A percentile compares a stretch with the other conserved stretches of the same genome.
phyloP scores from a whole-genome alignment of 2,113 vertebrate species.

The Upupa epops region DNA sequence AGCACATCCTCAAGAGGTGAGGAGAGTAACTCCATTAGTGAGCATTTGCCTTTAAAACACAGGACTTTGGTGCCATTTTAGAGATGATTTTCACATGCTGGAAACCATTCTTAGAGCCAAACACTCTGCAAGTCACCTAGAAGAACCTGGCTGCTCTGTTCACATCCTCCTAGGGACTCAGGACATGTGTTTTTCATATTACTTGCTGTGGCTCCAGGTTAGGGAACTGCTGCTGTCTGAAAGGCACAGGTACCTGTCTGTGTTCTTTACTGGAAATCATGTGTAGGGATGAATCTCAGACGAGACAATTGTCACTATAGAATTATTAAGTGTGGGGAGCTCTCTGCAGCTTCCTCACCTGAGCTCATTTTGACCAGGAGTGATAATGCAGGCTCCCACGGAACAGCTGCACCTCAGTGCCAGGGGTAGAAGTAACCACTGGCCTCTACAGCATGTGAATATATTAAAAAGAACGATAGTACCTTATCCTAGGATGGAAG shows the following conservation, averaged over 20 bases:
- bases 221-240: not conserved
- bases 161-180: not conserved
- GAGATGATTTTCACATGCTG: not conserved
- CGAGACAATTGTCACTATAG: not conserved
- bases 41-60: constrained; percentile 63
- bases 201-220: not conserved
- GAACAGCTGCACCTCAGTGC: not conserved
- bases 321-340: not conserved
- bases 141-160: not conserved
- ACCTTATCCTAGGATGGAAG: not conserved
- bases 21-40: constrained; percentile 69
- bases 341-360: not conserved
- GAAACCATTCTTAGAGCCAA: not conserved
- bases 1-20: constrained; percentile 66
- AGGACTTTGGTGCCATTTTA: constrained; percentile 22
- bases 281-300: not conserved
- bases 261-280: not conserved
- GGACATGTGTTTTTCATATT: not conserved
- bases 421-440: not conserved
- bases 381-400: not conserved
- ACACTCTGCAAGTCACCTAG: not conserved
- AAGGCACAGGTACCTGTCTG: not conserved
- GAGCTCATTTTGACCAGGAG: too few species aligned
- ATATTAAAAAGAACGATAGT: not conserved
- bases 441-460: not conserved